phyloP scores from a whole-genome alignment of 2,888 invertebrate species.

The Brenthis daphne region DNA sequence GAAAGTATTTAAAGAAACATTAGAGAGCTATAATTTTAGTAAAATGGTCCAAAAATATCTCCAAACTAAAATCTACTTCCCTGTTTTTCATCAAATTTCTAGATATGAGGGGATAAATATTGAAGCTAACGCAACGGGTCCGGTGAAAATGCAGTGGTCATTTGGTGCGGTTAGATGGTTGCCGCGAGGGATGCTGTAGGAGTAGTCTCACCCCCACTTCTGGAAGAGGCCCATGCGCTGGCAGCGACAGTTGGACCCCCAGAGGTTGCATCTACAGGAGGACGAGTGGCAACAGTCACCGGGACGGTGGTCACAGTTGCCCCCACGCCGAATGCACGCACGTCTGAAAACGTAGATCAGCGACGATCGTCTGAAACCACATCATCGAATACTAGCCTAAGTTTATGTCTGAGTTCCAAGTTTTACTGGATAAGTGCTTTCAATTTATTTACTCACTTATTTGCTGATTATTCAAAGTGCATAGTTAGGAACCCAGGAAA shows the following conservation, averaged over 20 bases:
- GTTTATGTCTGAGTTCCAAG: slow-evolving; percentile 53
- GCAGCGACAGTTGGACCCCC: slow-evolving; percentile 94
- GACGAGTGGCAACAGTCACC: slow-evolving; percentile 93
- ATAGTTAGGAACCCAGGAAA: too few relatives aligned
- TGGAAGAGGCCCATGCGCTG: slow-evolving; percentile 94
- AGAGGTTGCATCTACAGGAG: slow-evolving; percentile 93
- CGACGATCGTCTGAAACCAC: slow-evolving; percentile 90
- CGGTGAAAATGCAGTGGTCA: slow-evolving; percentile 65
- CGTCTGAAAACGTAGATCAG: slow-evolving; percentile 93
- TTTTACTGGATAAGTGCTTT: slow-evolving; percentile 15
- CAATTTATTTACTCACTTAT: too few relatives aligned
- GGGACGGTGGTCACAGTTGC: slow-evolving; percentile 92
- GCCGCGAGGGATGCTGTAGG: slow-evolving; percentile 56
- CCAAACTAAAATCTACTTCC: slow-evolving; percentile 75
- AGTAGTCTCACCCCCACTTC: slow-evolving; percentile 86
- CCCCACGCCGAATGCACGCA: slow-evolving; percentile 90
- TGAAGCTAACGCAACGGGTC: slow-evolving; percentile 67
- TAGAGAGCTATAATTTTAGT: slow-evolving; percentile 56
- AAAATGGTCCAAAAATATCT: slow-evolving; percentile 77
- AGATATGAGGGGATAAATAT: slow-evolving; percentile 46
- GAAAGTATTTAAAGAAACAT: slow-evolving; percentile 37
- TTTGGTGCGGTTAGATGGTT: slow-evolving; percentile 71
- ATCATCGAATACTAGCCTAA: slow-evolving; percentile 79
- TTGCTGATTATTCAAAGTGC: too few relatives aligned
- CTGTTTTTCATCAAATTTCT: slow-evolving; percentile 69